These are phyloP conservation scores for Parazoanthus swiftii DNA, from an alignment of 92 coral and sea anemone species.

Conservation along the genomic window DNA sequence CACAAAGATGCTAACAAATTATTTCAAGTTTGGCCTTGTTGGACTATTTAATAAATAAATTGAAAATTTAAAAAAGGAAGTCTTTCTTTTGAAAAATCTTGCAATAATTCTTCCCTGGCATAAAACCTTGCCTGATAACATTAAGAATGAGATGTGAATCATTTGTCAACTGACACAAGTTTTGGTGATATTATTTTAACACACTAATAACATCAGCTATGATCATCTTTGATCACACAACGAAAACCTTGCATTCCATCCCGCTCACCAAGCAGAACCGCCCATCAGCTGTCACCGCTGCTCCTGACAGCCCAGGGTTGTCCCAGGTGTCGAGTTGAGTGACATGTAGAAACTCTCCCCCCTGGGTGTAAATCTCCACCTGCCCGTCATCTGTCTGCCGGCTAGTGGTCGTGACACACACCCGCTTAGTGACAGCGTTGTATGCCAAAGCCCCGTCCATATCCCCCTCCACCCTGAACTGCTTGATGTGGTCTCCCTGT, in stretches of 20 bases:
- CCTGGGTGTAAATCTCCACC: constrained; percentile 29
- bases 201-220: neutral
- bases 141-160: too few relatives aligned
- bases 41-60: too few relatives aligned
- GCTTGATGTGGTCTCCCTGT: constrained; percentile 29
- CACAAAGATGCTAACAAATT: too few relatives aligned
- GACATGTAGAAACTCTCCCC: constrained; percentile 16
- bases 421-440: neutral
- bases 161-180: too few relatives aligned
- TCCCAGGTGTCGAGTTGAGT: constrained; percentile 40
- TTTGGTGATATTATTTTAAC: too few relatives aligned
- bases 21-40: too few relatives aligned
- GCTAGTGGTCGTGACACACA: constrained; percentile 34
- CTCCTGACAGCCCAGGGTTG: constrained; percentile 34
- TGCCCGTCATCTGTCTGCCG: constrained; percentile 36
- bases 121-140: too few relatives aligned
- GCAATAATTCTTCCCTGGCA: too few relatives aligned
- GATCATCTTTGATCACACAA: neutral
- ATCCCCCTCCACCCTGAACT: constrained; percentile 27
- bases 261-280: constrained; percentile 41
- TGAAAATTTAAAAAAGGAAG: too few relatives aligned
- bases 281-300: constrained; percentile 36
- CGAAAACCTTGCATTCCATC: constrained; percentile 40
- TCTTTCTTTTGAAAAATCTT: too few relatives aligned
- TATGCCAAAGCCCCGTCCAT: constrained; percentile 37